These are phyloP conservation scores for Notechis scutatus DNA, from an alignment of 2,113 vertebrate genomes.

Conservation along the genomic window DNA sequence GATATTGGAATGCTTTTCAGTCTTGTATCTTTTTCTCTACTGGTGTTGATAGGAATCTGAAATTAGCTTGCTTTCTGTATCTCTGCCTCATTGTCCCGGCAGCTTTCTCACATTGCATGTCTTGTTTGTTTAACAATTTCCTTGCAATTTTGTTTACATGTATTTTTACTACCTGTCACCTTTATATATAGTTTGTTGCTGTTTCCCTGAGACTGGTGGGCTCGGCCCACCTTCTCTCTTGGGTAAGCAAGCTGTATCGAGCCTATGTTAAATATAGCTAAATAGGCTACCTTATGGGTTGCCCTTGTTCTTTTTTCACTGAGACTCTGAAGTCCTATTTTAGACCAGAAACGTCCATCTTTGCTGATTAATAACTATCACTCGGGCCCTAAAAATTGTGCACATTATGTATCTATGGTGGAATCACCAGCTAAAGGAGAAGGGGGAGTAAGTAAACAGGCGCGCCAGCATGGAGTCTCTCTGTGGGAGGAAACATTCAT, in stretches of 20 bases:
- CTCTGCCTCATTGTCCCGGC: background rate
- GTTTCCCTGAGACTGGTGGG: background rate
- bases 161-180: background rate
- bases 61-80: background rate
- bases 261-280: background rate
- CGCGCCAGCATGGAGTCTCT: no score
- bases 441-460: no score
- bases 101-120: background rate
- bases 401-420: background rate
- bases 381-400: background rate
- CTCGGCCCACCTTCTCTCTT: background rate
- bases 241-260: background rate
- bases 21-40: background rate
- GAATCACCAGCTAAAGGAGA: no score
- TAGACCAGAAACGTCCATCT: background rate
- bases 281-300: background rate
- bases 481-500: no score
- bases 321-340: background rate
- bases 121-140: background rate
- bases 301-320: background rate
- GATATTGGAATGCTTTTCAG: background rate
- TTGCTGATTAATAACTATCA: background rate
- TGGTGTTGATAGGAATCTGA: background rate
- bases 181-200: background rate
- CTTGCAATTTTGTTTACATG: background rate